Percentiles rank a stretch among this genome's conserved stretches.
These are phyloP conservation scores for Fopius arisanus DNA, from an alignment of 1,140 invertebrate species.

Conservation along the genomic window DNA sequence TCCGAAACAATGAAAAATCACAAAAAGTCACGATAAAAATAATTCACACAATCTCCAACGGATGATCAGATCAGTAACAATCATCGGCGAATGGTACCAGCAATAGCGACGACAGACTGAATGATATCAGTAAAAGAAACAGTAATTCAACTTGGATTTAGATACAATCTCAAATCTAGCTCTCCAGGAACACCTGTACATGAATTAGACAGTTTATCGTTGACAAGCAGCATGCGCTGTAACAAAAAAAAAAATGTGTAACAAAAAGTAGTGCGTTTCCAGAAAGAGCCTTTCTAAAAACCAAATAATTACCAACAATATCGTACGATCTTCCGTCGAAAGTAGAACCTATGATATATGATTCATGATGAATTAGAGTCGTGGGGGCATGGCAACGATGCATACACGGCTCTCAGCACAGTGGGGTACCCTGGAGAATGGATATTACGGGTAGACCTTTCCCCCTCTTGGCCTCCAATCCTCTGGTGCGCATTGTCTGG, in stretches of 20 bases:
- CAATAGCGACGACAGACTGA: conserved; percentile 57
- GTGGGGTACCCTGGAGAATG: conserved; percentile 60
- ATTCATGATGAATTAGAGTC: background rate
- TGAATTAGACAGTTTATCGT: conserved; percentile 40
- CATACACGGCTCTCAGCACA: conserved; percentile 40
- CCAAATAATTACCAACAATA: conserved; percentile 1
- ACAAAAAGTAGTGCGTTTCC: background rate
- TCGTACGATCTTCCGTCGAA: background rate
- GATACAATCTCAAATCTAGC: conserved; percentile 46
- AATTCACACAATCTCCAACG: background rate
- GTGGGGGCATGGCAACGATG: conserved; percentile 6
- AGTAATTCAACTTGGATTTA: conserved; percentile 59
- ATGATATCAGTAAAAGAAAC: conserved; percentile 49
- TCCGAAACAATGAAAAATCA: background rate
- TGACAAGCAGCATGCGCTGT: conserved; percentile 39
- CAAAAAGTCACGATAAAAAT: background rate
- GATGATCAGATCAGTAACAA: background rate
- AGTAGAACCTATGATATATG: conserved; percentile 4
- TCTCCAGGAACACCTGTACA: no score
- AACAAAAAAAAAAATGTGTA: background rate
- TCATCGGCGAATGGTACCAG: conserved; percentile 9
- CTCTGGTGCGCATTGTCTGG: conserved; percentile 55
- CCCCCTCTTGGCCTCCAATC: conserved; percentile 43
- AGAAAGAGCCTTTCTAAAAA: background rate
- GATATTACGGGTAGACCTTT: conserved; percentile 60